phyloP scores from a whole-genome alignment of 2,888 invertebrate genomes.

The Kuschelorhynchus macadamiae region DNA sequence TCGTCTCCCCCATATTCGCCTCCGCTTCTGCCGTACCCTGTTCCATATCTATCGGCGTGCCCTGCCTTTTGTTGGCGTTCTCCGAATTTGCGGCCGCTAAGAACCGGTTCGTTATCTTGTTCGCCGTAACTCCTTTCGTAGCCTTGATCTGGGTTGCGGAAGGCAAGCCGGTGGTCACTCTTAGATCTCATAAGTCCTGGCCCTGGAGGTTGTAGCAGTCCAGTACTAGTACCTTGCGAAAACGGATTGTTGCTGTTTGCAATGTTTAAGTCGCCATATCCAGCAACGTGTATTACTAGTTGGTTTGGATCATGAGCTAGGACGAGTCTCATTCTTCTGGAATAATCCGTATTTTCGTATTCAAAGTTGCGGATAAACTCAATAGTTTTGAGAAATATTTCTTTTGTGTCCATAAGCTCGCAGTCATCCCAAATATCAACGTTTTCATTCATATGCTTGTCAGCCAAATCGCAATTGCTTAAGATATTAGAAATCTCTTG shows the following conservation, averaged over 20 bases:
- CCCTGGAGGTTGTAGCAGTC: slow-evolving; percentile 73
- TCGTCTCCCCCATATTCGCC: slow-evolving; percentile 76
- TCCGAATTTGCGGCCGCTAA: slow-evolving; percentile 84
- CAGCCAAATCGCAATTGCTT: slow-evolving; percentile 96
- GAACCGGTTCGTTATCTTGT: slow-evolving; percentile 74
- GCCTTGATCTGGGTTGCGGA: slow-evolving; percentile 83
- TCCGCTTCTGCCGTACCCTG: slow-evolving; percentile 68
- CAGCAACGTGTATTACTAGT: slow-evolving; percentile 87
- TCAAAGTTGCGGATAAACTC: slow-evolving; percentile 96
- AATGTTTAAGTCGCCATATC: slow-evolving; percentile 92
- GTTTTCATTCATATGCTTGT: slow-evolving; percentile 92
- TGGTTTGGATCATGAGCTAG: slow-evolving; percentile 95
- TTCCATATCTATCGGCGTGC: slow-evolving; percentile 57
- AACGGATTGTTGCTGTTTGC: slow-evolving; percentile 71
- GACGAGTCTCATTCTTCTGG: slow-evolving; percentile 86
- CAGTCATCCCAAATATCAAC: slow-evolving; percentile 91
- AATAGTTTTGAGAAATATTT: slow-evolving; percentile 95
- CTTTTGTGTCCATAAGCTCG: slow-evolving; percentile 94
- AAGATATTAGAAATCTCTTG: slow-evolving; percentile 95
- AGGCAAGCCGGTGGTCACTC: slow-evolving; percentile 92
- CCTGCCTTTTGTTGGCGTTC: slow-evolving; percentile 71
- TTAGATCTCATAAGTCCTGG: slow-evolving; percentile 92
- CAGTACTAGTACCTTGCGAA: slow-evolving; percentile 65
- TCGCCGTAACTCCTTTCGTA: slow-evolving; percentile 74
- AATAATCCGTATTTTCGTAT: slow-evolving; percentile 92